A percentile compares a stretch with the other conserved stretches of the same genome.
These are phyloP conservation scores for Burhinus bistriatus DNA, from an alignment of 2,113 vertebrate genomes.

Conservation along the genomic window DNA sequence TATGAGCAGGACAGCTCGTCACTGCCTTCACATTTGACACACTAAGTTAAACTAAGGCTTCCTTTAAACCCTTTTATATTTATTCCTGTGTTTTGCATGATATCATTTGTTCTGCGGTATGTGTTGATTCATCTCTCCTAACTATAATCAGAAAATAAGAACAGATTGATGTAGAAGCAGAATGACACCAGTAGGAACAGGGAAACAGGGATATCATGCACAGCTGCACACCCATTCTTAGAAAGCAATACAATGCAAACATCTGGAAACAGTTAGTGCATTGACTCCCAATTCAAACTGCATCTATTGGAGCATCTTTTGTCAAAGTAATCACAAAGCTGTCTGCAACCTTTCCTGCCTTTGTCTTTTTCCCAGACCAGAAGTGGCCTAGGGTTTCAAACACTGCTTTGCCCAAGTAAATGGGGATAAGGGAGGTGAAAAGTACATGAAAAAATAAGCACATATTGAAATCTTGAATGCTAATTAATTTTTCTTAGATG, in stretches of 20 bases:
- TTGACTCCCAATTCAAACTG: not conserved
- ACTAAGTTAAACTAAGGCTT: not conserved
- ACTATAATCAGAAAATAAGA: not conserved
- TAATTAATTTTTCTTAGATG: not conserved
- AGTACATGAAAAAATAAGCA: rapidly evolving
- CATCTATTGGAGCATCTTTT: not conserved
- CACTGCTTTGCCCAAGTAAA: not conserved
- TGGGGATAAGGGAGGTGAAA: not conserved
- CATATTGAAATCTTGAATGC: not conserved
- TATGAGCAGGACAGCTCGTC: not conserved
- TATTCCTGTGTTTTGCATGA: not conserved
- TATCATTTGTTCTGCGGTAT: not conserved
- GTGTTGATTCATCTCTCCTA: not conserved
- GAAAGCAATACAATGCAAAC: not conserved
- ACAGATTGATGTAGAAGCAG: not conserved
- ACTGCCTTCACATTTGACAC: not conserved
- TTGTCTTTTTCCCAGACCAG: not conserved
- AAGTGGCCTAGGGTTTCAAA: not conserved
- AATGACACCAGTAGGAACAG: not conserved
- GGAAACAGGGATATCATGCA: not conserved
- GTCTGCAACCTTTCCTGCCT: not conserved
- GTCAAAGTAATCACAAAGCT: not conserved
- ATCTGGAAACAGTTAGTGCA: not conserved
- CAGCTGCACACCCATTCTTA: not conserved
- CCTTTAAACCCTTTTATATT: not conserved